Conservation (phyloP, 2,113 vertebrate species). For the Strigops habroptila region DNA sequence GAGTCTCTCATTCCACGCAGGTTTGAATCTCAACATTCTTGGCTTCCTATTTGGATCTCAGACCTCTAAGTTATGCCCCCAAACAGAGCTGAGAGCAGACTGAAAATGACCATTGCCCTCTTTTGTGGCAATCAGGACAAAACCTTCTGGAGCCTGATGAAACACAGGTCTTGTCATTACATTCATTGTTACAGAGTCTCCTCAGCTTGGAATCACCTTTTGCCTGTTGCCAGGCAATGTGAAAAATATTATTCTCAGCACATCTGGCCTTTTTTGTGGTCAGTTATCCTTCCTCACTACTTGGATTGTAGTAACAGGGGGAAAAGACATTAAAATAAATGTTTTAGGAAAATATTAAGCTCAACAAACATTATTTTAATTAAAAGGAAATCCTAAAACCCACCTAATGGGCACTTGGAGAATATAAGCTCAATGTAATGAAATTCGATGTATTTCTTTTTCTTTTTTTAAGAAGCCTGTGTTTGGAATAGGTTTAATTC, state of each 20-base stretch:
- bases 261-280: slow-evolving; percentile 50
- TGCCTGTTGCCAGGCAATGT: slow-evolving; percentile 48
- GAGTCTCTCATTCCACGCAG: background rate
- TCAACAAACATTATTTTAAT: slow-evolving; percentile 56
- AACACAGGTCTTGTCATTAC: slow-evolving; percentile 12
- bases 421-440: slow-evolving; percentile 36
- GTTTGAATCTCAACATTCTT: background rate
- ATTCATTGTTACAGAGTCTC: background rate
- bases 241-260: slow-evolving; percentile 55
- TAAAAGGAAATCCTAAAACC: slow-evolving; percentile 58
- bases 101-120: background rate
- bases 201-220: background rate
- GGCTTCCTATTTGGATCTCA: background rate
- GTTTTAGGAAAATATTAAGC: slow-evolving; percentile 53
- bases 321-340: slow-evolving; percentile 41
- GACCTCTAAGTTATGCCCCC: background rate
- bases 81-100: background rate
- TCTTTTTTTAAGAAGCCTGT: background rate
- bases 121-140: background rate
- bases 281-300: background rate
- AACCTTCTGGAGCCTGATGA: background rate
- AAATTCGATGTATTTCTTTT: slow-evolving; percentile 5
- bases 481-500: background rate
- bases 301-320: background rate
- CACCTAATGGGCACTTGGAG: slow-evolving; percentile 45